These are phyloP conservation scores for Eurosta solidaginis DNA, from an alignment of 1,140 invertebrate genomes.

Conservation along the genomic window DNA sequence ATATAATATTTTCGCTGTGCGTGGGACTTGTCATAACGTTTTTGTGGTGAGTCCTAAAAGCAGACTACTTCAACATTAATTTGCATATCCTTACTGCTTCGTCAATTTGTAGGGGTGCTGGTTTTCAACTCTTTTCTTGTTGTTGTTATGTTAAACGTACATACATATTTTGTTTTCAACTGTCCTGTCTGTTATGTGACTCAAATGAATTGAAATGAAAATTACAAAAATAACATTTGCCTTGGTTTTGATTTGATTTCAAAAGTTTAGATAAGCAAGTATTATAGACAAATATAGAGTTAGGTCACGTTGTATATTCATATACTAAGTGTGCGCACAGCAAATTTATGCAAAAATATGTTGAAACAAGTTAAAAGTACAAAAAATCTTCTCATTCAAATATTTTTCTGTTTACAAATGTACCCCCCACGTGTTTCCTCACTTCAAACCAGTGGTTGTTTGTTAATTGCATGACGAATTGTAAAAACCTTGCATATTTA, in stretches of 20 bases:
- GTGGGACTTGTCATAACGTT: neutral
- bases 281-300: too few relatives aligned
- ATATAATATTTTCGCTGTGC: neutral
- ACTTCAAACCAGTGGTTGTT: too few relatives aligned
- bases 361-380: too few relatives aligned
- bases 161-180: neutral
- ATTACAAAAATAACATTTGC: constrained; percentile 16
- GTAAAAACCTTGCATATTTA: too few relatives aligned
- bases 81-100: neutral
- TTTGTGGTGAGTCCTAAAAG: neutral
- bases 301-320: too few relatives aligned
- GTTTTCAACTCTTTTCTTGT: neutral
- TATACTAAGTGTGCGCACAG: too few relatives aligned
- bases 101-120: too few relatives aligned
- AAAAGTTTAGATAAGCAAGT: neutral
- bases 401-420: too few relatives aligned
- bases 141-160: neutral
- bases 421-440: too few relatives aligned
- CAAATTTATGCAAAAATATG: too few relatives aligned
- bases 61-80: neutral
- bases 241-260: constrained; percentile 17
- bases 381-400: too few relatives aligned
- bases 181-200: neutral
- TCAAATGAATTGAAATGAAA: constrained; percentile 19
- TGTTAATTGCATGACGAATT: too few relatives aligned